Evolutionary conservation across 2,113 vertebrate species (phyloP).

Genomic region (Podarcis muralis): DNA sequence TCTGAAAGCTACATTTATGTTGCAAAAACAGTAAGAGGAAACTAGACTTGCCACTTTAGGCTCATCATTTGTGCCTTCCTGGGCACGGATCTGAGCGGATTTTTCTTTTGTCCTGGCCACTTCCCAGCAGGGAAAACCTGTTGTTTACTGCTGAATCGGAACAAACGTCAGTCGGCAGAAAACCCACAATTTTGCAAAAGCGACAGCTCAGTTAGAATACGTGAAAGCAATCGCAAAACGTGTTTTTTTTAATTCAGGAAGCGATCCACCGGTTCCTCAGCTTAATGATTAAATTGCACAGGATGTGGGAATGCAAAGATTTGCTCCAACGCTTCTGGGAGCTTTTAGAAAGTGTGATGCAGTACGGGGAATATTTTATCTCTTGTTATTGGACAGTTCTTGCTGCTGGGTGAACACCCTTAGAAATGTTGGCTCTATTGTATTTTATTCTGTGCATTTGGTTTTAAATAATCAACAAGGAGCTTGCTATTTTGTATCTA

Average conservation of each 20-base stretch:
- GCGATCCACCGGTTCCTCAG: neutral
- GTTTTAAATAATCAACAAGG: too few relatives aligned
- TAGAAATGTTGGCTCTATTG: too few relatives aligned
- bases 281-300: neutral
- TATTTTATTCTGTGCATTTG: too few relatives aligned
- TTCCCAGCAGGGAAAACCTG: too few relatives aligned
- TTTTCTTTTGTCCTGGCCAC: too few relatives aligned
- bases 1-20: conserved; percentile 23
- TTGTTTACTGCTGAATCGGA: too few relatives aligned
- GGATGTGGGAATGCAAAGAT: neutral
- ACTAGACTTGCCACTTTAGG: neutral
- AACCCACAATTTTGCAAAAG: neutral
- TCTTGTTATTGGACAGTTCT: neutral
- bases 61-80: too few relatives aligned
- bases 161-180: too few relatives aligned
- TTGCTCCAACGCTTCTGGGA: neutral
- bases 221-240: neutral
- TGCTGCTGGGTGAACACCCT: too few relatives aligned
- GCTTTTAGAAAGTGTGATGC: neutral
- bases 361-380: neutral
- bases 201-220: neutral
- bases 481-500: too few relatives aligned
- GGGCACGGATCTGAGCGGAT: too few relatives aligned
- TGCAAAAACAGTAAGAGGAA: neutral
- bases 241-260: neutral